Conservation (phyloP, 1,140 invertebrate species). For the Oryzaephilus surinamensis region DNA sequence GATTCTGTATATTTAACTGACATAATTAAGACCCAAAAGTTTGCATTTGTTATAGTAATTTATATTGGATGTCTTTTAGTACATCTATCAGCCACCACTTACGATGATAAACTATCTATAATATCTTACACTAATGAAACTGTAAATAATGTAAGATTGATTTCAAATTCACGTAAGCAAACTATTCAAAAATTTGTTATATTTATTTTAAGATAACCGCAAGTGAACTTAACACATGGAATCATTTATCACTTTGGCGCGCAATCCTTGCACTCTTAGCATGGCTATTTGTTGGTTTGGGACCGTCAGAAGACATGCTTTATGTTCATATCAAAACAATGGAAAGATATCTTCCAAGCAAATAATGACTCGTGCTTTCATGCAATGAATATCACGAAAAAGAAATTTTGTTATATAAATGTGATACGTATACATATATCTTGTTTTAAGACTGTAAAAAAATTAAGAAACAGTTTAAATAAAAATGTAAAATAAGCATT, state of each 20-base stretch:
- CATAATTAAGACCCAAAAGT: slow-evolving; percentile 26
- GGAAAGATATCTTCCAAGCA: slow-evolving; percentile 24
- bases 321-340: slow-evolving; percentile 28
- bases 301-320: slow-evolving; percentile 27
- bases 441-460: slow-evolving; percentile 5
- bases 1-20: slow-evolving; percentile 19
- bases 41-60: slow-evolving; percentile 26
- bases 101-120: slow-evolving; percentile 30
- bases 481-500: slow-evolving; percentile 8
- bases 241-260: slow-evolving; percentile 31
- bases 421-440: slow-evolving; percentile 6
- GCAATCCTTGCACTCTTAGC: slow-evolving; percentile 29
- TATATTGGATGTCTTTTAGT: slow-evolving; percentile 27
- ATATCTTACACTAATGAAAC: slow-evolving; percentile 15
- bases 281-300: slow-evolving; percentile 31
- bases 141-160: slow-evolving; percentile 12
- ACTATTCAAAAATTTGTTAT: not conserved
- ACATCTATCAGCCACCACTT: slow-evolving; percentile 27
- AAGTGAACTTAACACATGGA: slow-evolving; percentile 29
- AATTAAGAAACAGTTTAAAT: slow-evolving; percentile 7
- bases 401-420: no score
- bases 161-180: not conserved
- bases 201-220: slow-evolving; percentile 25
- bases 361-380: slow-evolving; percentile 10
- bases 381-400: no score